These are phyloP conservation scores for Pogoniulus pusillus DNA, from an alignment of 2,797 vertebrate genomes.

Conservation along the genomic window DNA sequence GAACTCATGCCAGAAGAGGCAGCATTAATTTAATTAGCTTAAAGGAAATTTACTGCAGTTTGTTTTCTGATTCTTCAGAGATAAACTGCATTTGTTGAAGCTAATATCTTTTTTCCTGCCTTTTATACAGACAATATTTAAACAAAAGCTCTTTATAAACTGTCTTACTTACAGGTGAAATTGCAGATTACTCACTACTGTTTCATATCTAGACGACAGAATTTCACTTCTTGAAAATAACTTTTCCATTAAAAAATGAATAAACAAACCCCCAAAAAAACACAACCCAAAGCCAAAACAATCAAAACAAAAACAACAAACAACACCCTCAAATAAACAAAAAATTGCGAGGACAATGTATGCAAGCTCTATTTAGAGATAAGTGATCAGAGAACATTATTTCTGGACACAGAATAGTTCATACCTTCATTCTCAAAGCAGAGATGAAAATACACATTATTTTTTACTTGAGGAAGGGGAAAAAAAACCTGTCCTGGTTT, in stretches of 20 bases:
- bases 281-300: background rate
- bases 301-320: background rate
- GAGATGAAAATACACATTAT: background rate
- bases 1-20: background rate
- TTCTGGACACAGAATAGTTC: background rate
- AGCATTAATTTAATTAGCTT: background rate
- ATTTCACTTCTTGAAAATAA: background rate
- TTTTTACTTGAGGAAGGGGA: no score
- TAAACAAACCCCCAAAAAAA: no score
- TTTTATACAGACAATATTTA: background rate
- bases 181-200: background rate
- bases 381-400: background rate
- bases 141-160: background rate
- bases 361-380: background rate
- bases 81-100: background rate
- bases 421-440: background rate
- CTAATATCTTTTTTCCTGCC: background rate
- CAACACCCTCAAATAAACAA: no score
- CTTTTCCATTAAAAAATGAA: background rate
- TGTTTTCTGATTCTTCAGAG: background rate
- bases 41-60: background rate
- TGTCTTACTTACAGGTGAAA: background rate
- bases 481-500: no score
- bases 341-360: background rate
- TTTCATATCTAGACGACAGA: background rate